phyloP scores from a whole-genome alignment of 2,797 vertebrate genomes.

The Chelon auratus region DNA sequence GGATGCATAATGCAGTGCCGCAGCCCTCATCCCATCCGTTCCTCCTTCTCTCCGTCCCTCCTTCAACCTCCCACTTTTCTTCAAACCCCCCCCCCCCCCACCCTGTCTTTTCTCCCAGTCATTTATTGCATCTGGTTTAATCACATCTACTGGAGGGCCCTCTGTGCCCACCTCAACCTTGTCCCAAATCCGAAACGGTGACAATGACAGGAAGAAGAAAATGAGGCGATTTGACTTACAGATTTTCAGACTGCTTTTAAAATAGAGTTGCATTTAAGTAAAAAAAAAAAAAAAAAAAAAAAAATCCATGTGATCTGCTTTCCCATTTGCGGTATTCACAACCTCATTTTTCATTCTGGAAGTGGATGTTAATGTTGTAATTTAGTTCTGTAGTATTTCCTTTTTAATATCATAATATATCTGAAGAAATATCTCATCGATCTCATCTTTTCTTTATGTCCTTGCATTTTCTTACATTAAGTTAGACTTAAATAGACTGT shows the following conservation, averaged over 20 bases:
- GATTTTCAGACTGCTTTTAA: conserved; percentile 7
- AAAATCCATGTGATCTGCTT: too few relatives aligned
- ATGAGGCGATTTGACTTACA: background rate
- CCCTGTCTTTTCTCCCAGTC: conserved; percentile 1
- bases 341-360: too few relatives aligned
- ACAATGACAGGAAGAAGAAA: conserved; percentile 11
- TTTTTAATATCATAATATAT: too few relatives aligned
- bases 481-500: too few relatives aligned
- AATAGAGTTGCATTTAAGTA: too few relatives aligned
- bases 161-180: conserved; percentile 13
- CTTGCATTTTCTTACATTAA: too few relatives aligned
- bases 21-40: conserved; percentile 55
- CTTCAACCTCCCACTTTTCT: conserved; percentile 30
- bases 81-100: background rate
- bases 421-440: too few relatives aligned
- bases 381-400: too few relatives aligned
- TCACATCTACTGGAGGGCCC: conserved; percentile 37
- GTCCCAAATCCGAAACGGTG: conserved; percentile 12
- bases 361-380: too few relatives aligned
- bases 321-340: too few relatives aligned
- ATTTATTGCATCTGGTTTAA: conserved; percentile 64
- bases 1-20: conserved; percentile 77
- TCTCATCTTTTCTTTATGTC: too few relatives aligned
- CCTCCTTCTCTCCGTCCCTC: conserved; percentile 28
- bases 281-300: too few relatives aligned